Percentiles rank a stretch among this genome's conserved stretches.
These are phyloP conservation scores for Plecturocebus donacophilus DNA, from an alignment of 2,113 vertebrate species.

Conservation along the genomic window DNA sequence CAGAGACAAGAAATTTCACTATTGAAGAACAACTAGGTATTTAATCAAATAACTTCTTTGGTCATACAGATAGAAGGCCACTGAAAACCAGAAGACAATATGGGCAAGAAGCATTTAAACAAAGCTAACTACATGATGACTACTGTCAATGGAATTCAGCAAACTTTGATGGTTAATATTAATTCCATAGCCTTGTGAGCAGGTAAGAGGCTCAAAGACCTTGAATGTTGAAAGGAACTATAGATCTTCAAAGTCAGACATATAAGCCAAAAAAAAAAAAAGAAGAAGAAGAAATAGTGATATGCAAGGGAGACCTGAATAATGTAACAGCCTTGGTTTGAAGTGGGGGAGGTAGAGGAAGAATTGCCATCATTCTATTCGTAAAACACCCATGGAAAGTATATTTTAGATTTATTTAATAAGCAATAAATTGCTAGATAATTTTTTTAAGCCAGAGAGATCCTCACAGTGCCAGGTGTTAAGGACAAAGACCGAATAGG, in stretches of 20 bases:
- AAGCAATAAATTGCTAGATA: background rate
- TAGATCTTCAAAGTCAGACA: slow-evolving; percentile 77
- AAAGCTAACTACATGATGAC: slow-evolving; percentile 66
- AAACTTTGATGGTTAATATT: slow-evolving; percentile 76
- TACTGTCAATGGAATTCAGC: slow-evolving; percentile 52
- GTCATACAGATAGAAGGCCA: slow-evolving; percentile 63
- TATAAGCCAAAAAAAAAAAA: slow-evolving; percentile 32
- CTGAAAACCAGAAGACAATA: slow-evolving; percentile 66
- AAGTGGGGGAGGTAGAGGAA: background rate
- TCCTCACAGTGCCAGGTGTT: background rate
- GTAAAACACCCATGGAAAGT: background rate
- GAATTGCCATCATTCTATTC: slow-evolving; percentile 11
- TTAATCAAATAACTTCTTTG: slow-evolving; percentile 74
- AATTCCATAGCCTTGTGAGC: slow-evolving; percentile 66
- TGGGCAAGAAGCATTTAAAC: slow-evolving; percentile 67
- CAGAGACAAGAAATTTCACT: slow-evolving; percentile 28
- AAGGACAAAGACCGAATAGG: background rate
- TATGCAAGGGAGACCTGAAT: slow-evolving; percentile 67
- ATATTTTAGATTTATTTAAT: slow-evolving; percentile 43
- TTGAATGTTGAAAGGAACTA: slow-evolving; percentile 77
- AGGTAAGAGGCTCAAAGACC: slow-evolving; percentile 66
- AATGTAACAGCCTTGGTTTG: slow-evolving; percentile 65
- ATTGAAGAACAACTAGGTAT: slow-evolving; percentile 56
- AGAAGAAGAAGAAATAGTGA: slow-evolving; percentile 12
- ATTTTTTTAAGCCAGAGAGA: background rate